Conservation (phyloP, 2,113 vertebrate species). For the Sula dactylatra region DNA sequence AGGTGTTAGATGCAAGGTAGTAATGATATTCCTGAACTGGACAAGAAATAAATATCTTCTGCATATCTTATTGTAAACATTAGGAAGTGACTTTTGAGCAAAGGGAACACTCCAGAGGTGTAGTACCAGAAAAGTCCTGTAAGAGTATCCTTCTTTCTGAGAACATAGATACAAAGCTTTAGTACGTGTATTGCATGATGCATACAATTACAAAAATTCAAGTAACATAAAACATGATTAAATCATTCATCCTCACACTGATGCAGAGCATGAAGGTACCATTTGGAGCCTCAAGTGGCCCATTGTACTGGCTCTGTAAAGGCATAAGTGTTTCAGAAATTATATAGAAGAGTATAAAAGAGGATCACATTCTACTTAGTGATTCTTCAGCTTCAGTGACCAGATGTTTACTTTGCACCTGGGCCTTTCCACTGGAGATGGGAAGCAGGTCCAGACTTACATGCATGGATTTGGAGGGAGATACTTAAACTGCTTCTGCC, state of each 20-base stretch:
- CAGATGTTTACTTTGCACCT: background rate
- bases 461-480: background rate
- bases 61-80: background rate
- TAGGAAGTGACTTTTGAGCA: background rate
- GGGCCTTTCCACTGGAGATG: background rate
- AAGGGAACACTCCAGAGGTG: background rate
- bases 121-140: background rate
- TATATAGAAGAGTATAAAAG: background rate
- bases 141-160: background rate
- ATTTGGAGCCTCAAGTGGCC: background rate
- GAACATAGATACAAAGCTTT: background rate
- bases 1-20: background rate
- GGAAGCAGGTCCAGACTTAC: background rate
- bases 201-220: background rate
- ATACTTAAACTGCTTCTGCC: background rate
- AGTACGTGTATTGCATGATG: background rate
- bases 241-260: background rate
- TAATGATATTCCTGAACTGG: background rate
- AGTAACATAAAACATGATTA: background rate
- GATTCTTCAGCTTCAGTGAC: background rate
- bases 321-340: background rate
- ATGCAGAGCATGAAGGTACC: background rate
- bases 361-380: background rate
- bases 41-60: background rate
- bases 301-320: background rate